These are phyloP conservation scores for Melangyna quadrimaculata DNA, from an alignment of 2,888 invertebrate genomes.

Conservation along the genomic window DNA sequence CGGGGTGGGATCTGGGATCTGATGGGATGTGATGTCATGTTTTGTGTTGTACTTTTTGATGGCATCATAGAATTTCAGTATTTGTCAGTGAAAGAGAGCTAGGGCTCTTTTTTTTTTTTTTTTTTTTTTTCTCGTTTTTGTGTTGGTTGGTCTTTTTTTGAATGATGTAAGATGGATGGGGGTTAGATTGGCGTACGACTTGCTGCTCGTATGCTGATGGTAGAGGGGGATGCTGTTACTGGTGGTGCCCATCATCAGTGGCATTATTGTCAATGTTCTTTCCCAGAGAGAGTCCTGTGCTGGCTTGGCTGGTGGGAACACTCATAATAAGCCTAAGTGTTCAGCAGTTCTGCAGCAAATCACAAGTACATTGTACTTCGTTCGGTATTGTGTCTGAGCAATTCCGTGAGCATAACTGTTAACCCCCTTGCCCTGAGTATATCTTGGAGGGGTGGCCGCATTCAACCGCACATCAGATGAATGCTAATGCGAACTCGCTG, in stretches of 20 bases:
- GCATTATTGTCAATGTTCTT: conserved; percentile 67
- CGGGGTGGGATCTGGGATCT: conserved; percentile 43
- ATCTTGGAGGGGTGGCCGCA: too few species aligned
- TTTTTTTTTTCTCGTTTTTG: not conserved
- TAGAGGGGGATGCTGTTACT: conserved; percentile 24
- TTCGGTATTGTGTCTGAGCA: conserved; percentile 48
- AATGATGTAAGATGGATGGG: conserved; percentile 6
- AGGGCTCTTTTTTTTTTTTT: not conserved
- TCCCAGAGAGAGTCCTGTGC: conserved; percentile 2
- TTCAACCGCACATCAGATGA: conserved; percentile 70
- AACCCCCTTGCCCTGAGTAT: not conserved
- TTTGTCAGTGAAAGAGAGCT: conserved; percentile 44
- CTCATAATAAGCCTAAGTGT: conserved; percentile 71
- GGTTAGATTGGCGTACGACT: conserved; percentile 29
- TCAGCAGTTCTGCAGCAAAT: conserved; percentile 66
- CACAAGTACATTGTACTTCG: conserved; percentile 54
- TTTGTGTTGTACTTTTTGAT: conserved; percentile 71
- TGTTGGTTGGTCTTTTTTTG: not conserved
- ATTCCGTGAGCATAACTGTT: conserved; percentile 20
- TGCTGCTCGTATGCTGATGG: not conserved
- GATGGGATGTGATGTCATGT: conserved; percentile 69
- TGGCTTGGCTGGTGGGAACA: conserved; percentile 9
- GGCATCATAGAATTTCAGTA: conserved; percentile 71
- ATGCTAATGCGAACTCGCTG: conserved; percentile 70
- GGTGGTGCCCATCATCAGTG: conserved; percentile 63